These are phyloP conservation scores for Sialia sialis DNA, from an alignment of 2,113 vertebrate genomes.

Conservation along the genomic window DNA sequence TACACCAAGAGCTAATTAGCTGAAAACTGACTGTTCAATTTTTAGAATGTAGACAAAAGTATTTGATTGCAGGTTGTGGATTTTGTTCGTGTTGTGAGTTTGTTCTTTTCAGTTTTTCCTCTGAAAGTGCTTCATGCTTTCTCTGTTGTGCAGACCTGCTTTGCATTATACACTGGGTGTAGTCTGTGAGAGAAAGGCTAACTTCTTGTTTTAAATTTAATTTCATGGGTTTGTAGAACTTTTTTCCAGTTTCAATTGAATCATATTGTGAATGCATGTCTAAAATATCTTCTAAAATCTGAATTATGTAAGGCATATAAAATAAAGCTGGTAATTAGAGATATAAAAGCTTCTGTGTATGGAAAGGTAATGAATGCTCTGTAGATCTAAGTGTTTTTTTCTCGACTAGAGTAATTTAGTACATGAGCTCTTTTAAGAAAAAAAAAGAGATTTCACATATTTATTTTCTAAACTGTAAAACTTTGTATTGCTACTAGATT, in stretches of 20 bases:
- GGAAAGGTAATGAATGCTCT: not conserved
- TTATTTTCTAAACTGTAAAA: not conserved
- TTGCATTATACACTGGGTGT: not conserved
- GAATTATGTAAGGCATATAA: not conserved
- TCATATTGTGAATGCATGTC: not conserved
- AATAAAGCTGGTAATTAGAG: not conserved
- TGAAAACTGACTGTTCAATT: not conserved
- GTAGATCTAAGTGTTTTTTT: not conserved
- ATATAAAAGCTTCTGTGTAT: not conserved
- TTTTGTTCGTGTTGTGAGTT: not conserved
- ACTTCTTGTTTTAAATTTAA: not conserved
- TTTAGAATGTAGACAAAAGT: not conserved
- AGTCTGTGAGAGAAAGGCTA: not conserved
- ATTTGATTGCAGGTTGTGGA: not conserved
- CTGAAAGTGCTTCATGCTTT: not conserved
- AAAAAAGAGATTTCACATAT: not conserved
- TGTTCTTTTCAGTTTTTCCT: not conserved
- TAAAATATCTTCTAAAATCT: not conserved
- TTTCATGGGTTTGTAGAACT: not conserved
- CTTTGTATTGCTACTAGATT: slow-evolving; percentile 72
- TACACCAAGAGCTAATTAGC: not conserved
- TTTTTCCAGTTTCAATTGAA: not conserved
- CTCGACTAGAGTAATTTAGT: not conserved
- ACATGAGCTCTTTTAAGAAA: not conserved
- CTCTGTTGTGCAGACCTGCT: not conserved